Percentiles rank a stretch among this genome's conserved stretches.
Evolutionary conservation across 2,113 vertebrate species (phyloP).

Genomic region (Austrofundulus limnaeus): DNA sequence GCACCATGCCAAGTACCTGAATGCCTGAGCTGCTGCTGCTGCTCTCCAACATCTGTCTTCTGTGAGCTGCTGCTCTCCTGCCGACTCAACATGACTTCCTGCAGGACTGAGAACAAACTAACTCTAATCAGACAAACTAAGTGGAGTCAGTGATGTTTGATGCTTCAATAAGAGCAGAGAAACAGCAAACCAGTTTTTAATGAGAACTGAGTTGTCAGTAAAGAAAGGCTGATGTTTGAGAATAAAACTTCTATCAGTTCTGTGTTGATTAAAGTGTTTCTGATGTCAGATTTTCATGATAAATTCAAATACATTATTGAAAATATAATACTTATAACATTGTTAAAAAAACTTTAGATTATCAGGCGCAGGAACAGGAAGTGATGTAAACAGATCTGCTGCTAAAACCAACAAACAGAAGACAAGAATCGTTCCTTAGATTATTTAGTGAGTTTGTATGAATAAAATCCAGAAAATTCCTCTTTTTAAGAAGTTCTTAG

Average conservation of each 20-base stretch:
- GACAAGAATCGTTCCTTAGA: no score
- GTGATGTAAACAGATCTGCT: no score
- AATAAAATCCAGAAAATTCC: no score
- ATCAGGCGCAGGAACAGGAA: no score
- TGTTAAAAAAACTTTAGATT: no score
- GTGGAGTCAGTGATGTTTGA: not conserved
- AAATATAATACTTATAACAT: no score
- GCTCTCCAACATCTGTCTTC: not conserved
- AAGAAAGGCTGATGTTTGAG: not conserved
- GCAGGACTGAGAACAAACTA: not conserved
- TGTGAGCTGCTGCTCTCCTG: not conserved
- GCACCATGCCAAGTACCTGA: conserved; percentile 95
- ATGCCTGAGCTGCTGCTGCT: conserved; percentile 74
- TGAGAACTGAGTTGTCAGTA: not conserved
- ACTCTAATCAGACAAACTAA: not conserved
- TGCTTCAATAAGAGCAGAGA: not conserved
- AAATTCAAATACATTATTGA: no score
- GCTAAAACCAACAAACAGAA: no score
- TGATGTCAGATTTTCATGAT: no score
- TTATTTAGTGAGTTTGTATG: no score
- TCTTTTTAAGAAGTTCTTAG: no score
- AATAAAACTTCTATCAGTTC: not conserved
- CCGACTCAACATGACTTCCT: not conserved
- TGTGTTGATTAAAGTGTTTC: not conserved
- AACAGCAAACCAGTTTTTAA: not conserved